Base-by-base conservation (phyloP, 2,797 vertebrate species). In the Paguma larvata region DNA sequence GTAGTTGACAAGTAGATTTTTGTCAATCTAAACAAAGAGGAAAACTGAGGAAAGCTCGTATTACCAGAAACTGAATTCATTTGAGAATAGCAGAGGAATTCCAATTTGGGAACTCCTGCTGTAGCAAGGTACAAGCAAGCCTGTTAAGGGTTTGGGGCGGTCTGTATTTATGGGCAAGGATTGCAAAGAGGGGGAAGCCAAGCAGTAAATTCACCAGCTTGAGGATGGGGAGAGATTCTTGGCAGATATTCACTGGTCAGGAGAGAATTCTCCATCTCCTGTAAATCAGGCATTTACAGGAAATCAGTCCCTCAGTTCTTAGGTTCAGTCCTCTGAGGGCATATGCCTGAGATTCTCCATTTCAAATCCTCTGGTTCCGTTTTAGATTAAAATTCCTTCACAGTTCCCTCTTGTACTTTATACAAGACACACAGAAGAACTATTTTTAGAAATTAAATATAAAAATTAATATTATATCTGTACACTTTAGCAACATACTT, bases 401-500 rank as follows among this genome's bases (percentile, higher is more conserved):
- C 48, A 79, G 46, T 67, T 85, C 25, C 12, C 16, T 23, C 85
- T 34, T 3, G 30, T 14, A 41, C 65, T 27, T 14, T 44, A 27
- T 2, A 12, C 21, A 62, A 91, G 63, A 70, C 59, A 85, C 23
- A 84, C 2, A 59, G 19, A 46, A 77, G 34, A 83, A 65, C 70
- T 78, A 68, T 77, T 62, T 70, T 41, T 51, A 85, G 80, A 85
- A 62, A 59, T 41, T 67, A 94, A 90, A 94, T 59, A 46, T 77
- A 85, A 68, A 83, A 89, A 63, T 67, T 56, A 94, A 78, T 19
- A 62, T 41, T 72, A 21, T n/a, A 73, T 65, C 65, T 44, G n/a
- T 53, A 83, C 56, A 82, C 25, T 46, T 56, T 15, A 89, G 78
- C 12, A 73, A 65, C 32, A 11, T 59, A 59, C 56, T 59, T 59